Base-by-base conservation (phyloP, 2,888 invertebrate species). In the Nymphalis urticae region DNA sequence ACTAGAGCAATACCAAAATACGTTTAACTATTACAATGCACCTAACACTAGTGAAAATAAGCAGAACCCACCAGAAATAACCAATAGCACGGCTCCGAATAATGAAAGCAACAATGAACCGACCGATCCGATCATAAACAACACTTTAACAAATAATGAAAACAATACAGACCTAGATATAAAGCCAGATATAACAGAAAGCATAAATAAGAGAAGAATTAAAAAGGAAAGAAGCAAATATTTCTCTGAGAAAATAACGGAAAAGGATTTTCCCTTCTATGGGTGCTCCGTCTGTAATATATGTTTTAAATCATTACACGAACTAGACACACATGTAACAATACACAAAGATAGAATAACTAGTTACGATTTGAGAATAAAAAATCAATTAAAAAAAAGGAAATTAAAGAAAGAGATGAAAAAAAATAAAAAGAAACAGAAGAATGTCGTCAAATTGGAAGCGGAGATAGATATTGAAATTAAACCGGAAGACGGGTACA, bases 401-500 rank as follows among this genome's bases (percentile, higher is more conserved):
- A 80, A 83, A 36, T 71, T 87, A 2, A 87, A 85, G 54, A 90
- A 87, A 47, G 85, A 88, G 66, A 79, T 83, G 72, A 89, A 85
- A 48, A 84, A 81, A 47, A 68, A 79, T 21, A 86, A 87, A 63
- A 86, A 87, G 64, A 89, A 87, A 53, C 56, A 81, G 0, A 86
- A 85, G 48, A 80, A 83, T 48, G 58, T 63, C 51, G 67, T 73
- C 0, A 86, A 85, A 51, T 77, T 81, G 21, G 78, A 76, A 0
- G 77, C 80, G 4, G 63, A 73, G 0, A 56, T 73, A 0, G 85
- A 85, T 0, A 51, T 89, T 1, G 92, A 92, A 66, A 89, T 90
- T 0, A 91, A 91, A 71, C 90, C 91, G 0, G 91, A 91, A 76
- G 91, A 90, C 0, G 91, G 91, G 0, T 91, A 89, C 50, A 91